Evolutionary conservation across 2,113 vertebrate species (phyloP), one percentile per base, ranked within the genome.

Genomic region (Oncorhynchus mykiss): DNA sequence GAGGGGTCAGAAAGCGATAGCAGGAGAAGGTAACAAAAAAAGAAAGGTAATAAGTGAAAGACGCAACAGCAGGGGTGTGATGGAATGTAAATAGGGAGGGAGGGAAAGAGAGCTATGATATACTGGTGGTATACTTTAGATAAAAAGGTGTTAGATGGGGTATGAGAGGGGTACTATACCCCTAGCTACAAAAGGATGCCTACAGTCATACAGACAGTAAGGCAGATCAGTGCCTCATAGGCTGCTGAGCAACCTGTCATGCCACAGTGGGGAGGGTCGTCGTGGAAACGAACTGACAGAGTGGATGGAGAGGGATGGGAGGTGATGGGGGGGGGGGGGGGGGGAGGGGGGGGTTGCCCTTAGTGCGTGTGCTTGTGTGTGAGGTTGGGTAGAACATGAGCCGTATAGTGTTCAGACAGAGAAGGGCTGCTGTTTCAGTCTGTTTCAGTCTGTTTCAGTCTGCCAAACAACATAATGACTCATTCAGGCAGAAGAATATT

Each of bases 401-500:
- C 16, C 18, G 91, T 92, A 93, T 93, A 93, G 91, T 92, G 93
- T 92, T 94, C 92, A 91, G 82, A 87, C 77, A 87, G 74, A 87
- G 88, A 91, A 93, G 93, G 92, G 86, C 92, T 95, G 92, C 11
- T 62, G 91, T 54, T 54, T 54, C 51, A 54, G 51, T 54, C 14
- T 62, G 91, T 54, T 54, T 54, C 49, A 14, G 49, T 54, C 49
- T 94, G 94, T 94, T 93, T 93, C 92, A 95, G 93, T 89, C 94
- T 95, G 95, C 94, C 95, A 95, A 95, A 95, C 93, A 95, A 93
- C 93, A 93, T 94, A 95, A 97, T 96, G 92, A 93, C 91, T 94
- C 94, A 92, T 92, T 94, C 94, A 96, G 94, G 96, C 96, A 95
- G 94, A 94, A 95, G 96, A 96, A 95, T 96, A 97, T 96, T 96